phyloP scores from a whole-genome alignment of 2,797 vertebrate species.

The Amblyopsis hoosieri region DNA sequence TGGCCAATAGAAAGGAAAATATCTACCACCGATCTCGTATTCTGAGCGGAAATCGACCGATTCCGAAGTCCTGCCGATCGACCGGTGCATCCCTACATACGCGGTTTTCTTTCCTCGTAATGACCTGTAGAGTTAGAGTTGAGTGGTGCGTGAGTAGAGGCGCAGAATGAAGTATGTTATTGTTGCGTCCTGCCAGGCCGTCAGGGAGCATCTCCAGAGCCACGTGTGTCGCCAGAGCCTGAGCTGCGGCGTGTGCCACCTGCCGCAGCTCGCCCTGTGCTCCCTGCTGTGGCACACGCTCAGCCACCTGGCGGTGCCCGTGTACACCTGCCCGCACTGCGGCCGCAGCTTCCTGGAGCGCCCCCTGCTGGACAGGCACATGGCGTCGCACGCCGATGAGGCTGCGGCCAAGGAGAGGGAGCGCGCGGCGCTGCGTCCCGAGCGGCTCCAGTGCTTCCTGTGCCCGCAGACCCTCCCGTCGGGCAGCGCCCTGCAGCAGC shows the following conservation, averaged over 20 bases:
- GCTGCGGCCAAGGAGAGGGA: constrained; percentile 70
- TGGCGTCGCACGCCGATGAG: constrained; percentile 81
- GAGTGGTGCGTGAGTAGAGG: too few species aligned
- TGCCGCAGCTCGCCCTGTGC: constrained; percentile 86
- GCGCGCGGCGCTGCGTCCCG: constrained; percentile 49
- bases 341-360: constrained; percentile 84
- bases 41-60: too few species aligned
- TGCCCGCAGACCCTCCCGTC: constrained; percentile 90
- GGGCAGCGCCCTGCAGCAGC: constrained; percentile 86
- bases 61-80: too few species aligned
- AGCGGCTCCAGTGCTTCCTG: constrained; percentile 87
- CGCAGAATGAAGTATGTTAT: too few species aligned
- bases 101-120: too few species aligned
- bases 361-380: constrained; percentile 80
- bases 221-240: constrained; percentile 87
- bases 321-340: constrained; percentile 91
- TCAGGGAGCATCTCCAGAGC: constrained; percentile 87
- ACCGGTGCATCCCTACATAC: too few species aligned
- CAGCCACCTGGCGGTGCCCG: constrained; percentile 84
- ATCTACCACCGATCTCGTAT: too few species aligned
- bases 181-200: constrained; percentile 50
- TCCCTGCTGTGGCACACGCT: constrained; percentile 92
- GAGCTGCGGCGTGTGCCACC: constrained; percentile 86
- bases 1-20: too few species aligned
- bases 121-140: too few species aligned